These are phyloP conservation scores for Andrena hattorfiana DNA, from an alignment of 2,888 invertebrate species.

Conservation along the genomic window DNA sequence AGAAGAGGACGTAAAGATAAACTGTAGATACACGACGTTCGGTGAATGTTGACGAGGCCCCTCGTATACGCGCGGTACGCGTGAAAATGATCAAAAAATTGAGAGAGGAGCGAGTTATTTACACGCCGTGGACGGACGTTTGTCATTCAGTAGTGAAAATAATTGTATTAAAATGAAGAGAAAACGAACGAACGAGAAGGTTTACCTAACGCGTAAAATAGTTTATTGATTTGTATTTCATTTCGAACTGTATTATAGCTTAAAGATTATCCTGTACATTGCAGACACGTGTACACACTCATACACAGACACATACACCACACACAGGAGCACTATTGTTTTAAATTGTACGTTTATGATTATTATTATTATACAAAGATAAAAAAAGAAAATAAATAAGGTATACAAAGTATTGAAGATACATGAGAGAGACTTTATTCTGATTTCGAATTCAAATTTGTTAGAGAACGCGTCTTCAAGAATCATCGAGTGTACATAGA, in stretches of 20 bases:
- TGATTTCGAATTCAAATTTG: neutral
- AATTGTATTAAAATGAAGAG: slow-evolving; percentile 78
- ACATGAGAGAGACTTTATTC: slow-evolving; percentile 67
- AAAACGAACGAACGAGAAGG: slow-evolving; percentile 58
- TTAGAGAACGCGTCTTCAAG: slow-evolving; percentile 6
- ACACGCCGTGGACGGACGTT: slow-evolving; percentile 59
- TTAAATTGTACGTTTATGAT: slow-evolving; percentile 84
- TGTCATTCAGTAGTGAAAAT: slow-evolving; percentile 82
- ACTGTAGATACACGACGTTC: slow-evolving; percentile 82
- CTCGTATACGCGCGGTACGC: slow-evolving; percentile 54
- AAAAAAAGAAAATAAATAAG: slow-evolving; percentile 83
- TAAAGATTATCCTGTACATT: slow-evolving; percentile 85
- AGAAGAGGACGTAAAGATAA: slow-evolving; percentile 46
- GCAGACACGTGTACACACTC: slow-evolving; percentile 75
- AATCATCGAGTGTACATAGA: slow-evolving; percentile 15
- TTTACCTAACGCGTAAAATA: slow-evolving; percentile 81
- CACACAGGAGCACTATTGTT: slow-evolving; percentile 82
- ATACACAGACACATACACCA: slow-evolving; percentile 43
- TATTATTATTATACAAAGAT: slow-evolving; percentile 81
- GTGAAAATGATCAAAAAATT: slow-evolving; percentile 72
- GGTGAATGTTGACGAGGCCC: slow-evolving; percentile 63
- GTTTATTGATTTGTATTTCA: slow-evolving; percentile 84
- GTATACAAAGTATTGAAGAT: slow-evolving; percentile 83
- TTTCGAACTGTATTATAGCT: slow-evolving; percentile 84
- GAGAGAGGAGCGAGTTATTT: slow-evolving; percentile 32